phyloP scores from a whole-genome alignment of 2,888 invertebrate species.

The Brachypalpus laphriformis region DNA sequence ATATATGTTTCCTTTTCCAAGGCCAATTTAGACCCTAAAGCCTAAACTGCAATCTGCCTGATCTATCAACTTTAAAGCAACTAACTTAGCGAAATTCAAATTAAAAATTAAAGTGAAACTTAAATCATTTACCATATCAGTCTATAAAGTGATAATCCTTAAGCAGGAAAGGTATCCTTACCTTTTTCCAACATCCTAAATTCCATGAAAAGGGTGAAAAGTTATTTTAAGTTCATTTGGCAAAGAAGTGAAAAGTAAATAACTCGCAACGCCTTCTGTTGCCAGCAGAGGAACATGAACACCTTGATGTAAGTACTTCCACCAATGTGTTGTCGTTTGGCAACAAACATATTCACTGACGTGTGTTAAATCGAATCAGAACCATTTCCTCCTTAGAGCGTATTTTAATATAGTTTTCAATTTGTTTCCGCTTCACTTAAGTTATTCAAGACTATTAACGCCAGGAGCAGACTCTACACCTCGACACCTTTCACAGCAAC shows the following conservation, averaged over 20 bases:
- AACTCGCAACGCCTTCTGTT: background rate
- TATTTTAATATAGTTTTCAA: slow-evolving; percentile 9
- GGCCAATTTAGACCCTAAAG: too few relatives aligned
- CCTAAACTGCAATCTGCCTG: too few relatives aligned
- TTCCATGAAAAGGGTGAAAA: background rate
- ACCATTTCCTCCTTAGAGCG: slow-evolving; percentile 42
- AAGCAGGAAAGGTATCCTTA: too few relatives aligned
- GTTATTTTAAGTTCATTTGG: background rate
- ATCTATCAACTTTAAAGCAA: too few relatives aligned
- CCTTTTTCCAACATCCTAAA: background rate
- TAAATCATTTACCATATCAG: background rate
- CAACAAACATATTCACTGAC: slow-evolving; percentile 43
- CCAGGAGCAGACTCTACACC: background rate
- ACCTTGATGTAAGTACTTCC: background rate
- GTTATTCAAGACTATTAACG: slow-evolving; percentile 3
- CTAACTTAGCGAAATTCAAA: background rate
- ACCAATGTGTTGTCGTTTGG: slow-evolving; percentile 30
- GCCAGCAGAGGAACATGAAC: background rate
- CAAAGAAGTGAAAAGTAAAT: slow-evolving; percentile 12
- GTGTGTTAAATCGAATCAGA: slow-evolving; percentile 65
- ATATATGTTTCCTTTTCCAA: too few relatives aligned
- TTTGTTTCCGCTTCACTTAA: slow-evolving; percentile 31
- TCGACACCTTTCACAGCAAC: background rate
- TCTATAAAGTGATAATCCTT: too few relatives aligned
- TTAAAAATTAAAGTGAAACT: too few relatives aligned